phyloP scores from a whole-genome alignment of 2,113 vertebrate species.

The Coreoperca whiteheadi region DNA sequence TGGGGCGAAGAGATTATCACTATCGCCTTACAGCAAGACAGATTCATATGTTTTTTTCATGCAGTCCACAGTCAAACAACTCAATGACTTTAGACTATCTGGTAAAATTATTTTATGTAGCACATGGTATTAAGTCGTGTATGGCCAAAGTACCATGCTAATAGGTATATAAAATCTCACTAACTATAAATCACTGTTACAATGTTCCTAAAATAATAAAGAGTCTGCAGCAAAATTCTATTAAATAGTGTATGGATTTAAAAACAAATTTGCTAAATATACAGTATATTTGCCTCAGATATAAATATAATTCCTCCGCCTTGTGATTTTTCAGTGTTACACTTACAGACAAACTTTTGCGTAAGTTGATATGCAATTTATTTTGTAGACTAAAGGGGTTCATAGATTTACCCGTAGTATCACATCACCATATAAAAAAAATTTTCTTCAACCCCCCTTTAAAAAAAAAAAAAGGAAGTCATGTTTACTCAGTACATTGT shows the following conservation, averaged over 20 bases:
- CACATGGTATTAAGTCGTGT: neutral
- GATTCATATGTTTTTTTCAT: neutral
- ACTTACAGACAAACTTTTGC: too few relatives aligned
- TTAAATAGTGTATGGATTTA: conserved; percentile 3
- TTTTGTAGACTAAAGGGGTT: too few relatives aligned
- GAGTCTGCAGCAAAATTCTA: neutral
- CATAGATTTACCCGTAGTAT: too few relatives aligned
- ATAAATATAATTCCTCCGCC: neutral
- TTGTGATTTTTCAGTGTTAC: neutral
- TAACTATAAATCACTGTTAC: neutral
- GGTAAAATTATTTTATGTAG: neutral
- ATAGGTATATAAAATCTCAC: neutral
- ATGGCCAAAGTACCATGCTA: neutral
- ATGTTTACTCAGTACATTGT: too few relatives aligned
- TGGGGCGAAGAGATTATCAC: neutral
- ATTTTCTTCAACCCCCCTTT: too few relatives aligned
- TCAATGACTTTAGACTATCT: neutral
- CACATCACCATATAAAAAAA: too few relatives aligned
- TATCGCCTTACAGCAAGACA: neutral
- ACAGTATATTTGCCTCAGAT: neutral
- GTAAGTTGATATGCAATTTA: too few relatives aligned
- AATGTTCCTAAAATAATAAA: neutral
- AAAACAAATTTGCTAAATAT: conserved; percentile 1
- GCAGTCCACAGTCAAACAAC: neutral
- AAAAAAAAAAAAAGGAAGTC: too few relatives aligned